Conservation (phyloP, 2,888 invertebrate genomes). For the Drosophila basisetae region DNA sequence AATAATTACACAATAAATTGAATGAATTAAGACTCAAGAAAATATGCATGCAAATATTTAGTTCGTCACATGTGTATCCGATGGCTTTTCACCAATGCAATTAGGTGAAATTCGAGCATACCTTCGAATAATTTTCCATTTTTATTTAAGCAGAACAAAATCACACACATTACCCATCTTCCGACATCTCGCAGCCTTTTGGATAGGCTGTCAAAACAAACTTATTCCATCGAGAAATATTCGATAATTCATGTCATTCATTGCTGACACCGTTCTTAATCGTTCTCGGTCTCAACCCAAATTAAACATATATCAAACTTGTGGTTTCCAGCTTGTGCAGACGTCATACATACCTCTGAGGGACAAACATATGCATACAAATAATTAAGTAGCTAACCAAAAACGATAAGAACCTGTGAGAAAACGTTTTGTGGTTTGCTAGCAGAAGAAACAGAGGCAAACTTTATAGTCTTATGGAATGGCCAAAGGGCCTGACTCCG, state of each 20-base stretch:
- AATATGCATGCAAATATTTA: not conserved
- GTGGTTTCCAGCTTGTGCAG: not conserved
- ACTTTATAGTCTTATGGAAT: slow-evolving; percentile 11
- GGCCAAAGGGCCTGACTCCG: slow-evolving; percentile 18
- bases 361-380: not conserved
- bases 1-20: not conserved
- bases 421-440: slow-evolving; percentile 54
- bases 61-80: not conserved
- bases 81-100: not conserved
- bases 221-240: not conserved
- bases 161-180: not conserved
- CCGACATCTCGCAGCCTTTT: not conserved
- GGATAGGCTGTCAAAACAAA: not conserved
- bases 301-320: not conserved
- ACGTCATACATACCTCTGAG: not conserved
- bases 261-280: not conserved
- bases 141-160: not conserved
- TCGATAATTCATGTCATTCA: not conserved
- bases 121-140: not conserved
- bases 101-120: not conserved
- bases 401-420: slow-evolving; percentile 29
- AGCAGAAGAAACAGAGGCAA: slow-evolving; percentile 12
- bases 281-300: not conserved
- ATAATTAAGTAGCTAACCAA: not conserved
- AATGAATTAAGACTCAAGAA: not conserved